Conservation (phyloP, 2,888 invertebrate species). For the Theodoxus fluviatilis region DNA sequence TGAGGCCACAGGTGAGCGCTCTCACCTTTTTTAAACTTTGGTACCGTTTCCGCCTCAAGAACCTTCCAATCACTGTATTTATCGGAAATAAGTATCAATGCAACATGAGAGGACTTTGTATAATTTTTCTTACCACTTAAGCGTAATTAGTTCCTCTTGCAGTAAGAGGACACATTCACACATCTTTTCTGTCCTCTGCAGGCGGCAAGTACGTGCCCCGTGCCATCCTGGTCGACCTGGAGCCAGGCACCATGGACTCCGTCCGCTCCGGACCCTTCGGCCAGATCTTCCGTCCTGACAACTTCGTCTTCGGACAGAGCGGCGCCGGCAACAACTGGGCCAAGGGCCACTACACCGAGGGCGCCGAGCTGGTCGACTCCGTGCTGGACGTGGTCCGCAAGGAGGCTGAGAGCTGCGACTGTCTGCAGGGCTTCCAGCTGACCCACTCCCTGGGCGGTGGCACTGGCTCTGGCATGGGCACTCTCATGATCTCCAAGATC, state of each 20-base stretch:
- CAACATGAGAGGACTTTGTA: no score
- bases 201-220: no score
- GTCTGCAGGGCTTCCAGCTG: conserved; percentile 62
- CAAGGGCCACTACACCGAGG: conserved; percentile 92
- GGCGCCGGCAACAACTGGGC: conserved; percentile 80
- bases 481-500: conserved; percentile 91
- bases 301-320: conserved; percentile 80
- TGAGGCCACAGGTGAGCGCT: no score
- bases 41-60: no score
- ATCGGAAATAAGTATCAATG: no score
- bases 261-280: conserved; percentile 93
- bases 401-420: conserved; percentile 59
- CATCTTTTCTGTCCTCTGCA: no score
- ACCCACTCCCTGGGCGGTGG: conserved; percentile 81
- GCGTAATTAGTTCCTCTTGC: no score
- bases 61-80: no score
- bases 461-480: conserved; percentile 90
- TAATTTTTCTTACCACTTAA: no score
- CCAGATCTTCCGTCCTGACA: conserved; percentile 78
- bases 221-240: no score
- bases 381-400: conserved; percentile 60
- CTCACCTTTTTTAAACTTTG: no score
- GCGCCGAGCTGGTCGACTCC: conserved; percentile 70
- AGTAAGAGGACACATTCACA: no score
- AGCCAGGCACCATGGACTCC: conserved; percentile 96